A percentile compares a stretch with the other conserved stretches of the same genome.
Conservation (phyloP, 2,113 vertebrate species). For the Hystrix brachyura region DNA sequence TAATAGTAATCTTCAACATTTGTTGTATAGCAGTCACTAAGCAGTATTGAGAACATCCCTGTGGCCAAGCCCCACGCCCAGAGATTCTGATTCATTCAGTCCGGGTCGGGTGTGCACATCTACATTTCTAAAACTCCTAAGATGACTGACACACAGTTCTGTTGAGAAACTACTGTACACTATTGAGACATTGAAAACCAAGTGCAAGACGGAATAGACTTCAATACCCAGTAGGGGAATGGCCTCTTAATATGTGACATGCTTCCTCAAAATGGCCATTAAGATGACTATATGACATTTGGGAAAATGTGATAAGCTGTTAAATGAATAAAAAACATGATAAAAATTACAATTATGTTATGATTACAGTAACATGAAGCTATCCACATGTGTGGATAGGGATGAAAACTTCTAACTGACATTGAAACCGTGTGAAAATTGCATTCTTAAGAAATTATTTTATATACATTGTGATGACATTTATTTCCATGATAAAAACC, state of each 20-base stretch:
- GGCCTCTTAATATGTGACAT: neutral
- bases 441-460: conserved; percentile 37
- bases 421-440: neutral
- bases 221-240: neutral
- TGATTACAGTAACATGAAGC: neutral
- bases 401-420: neutral
- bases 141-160: neutral
- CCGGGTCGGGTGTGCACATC: neutral
- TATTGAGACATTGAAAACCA: neutral
- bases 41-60: neutral
- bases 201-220: neutral
- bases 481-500: neutral
- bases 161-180: neutral
- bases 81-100: conserved; percentile 61
- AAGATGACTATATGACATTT: neutral
- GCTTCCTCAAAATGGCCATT: neutral
- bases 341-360: neutral
- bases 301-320: neutral
- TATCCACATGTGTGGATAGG: neutral
- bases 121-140: conserved; percentile 33
- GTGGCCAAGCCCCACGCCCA: neutral
- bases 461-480: neutral
- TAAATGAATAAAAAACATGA: neutral
- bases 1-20: neutral
- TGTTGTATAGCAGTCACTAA: neutral